Evolutionary conservation across 2,113 vertebrate species (phyloP), one percentile per base, ranked within the genome.

Genomic region (Oceanodroma tethys): DNA sequence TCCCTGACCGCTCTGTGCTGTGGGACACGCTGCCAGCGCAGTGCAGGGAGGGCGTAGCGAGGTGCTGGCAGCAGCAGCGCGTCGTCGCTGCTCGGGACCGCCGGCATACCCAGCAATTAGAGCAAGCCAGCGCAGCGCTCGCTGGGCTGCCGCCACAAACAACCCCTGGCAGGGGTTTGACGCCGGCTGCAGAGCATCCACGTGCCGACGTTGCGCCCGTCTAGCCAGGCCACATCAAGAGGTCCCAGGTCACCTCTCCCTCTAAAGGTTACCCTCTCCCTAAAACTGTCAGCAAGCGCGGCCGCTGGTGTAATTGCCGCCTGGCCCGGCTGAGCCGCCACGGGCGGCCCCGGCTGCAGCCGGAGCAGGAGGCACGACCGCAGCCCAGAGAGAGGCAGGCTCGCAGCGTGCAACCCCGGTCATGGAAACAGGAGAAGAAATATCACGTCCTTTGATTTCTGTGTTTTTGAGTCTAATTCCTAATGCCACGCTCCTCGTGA

Each of bases 1-100:
- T 25, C 25, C 11, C 50, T 8, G 3, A 13, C 0, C 1, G 0
- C 15, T 34, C 38, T 1, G 14, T 18, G 47, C n/a, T 16, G 45
- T 0, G 8, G 26, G 30, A 29, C 40, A 1, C 0, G 10, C 70
- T 19, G 83, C 7, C 16, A 10, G 20, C 1, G 1, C 38, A 7
- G 53, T 0, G 40, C 8, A 2, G 47, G 27, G 80, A 22, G 1
- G 32, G n/a, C 2, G 0, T 2, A 29, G 63, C 3, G 12, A 19
- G 50, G 11, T 2, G 29, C 60, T 7, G 88, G 48, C 68, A 34
- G 79, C 48, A 27, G 52, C 1, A 3, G 15, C 21, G n/a, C 4
- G 0, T 40, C 27, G 2, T 48, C 4, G 11, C 45, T 86, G 26
- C 50, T 34, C 3, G 2, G 36, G 34, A 13, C 74, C 5, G 36